Percentiles rank a stretch among this genome's conserved stretches.
phyloP scores from a whole-genome alignment of 2,113 vertebrate species.

The Psittacus erithacus region DNA sequence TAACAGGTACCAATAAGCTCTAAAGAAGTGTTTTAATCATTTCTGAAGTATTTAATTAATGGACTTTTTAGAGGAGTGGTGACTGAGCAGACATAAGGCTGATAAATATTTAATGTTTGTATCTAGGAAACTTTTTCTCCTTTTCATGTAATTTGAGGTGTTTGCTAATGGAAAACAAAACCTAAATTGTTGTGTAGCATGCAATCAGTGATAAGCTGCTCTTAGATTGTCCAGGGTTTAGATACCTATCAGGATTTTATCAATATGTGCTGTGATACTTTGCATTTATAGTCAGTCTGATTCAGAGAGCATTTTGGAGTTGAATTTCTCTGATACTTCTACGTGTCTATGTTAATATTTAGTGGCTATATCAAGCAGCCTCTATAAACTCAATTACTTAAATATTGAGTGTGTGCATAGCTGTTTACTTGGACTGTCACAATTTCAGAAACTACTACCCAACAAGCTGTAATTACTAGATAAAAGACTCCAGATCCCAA shows the following conservation, averaged over 20 bases:
- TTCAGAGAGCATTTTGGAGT: not conserved
- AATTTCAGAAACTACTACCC: not conserved
- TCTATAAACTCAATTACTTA: not conserved
- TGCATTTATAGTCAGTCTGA: not conserved
- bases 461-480: not conserved
- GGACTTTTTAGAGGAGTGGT: slow-evolving; percentile 16
- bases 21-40: slow-evolving; percentile 47
- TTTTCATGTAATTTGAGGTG: slow-evolving; percentile 47
- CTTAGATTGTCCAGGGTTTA: not conserved
- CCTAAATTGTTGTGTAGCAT: not conserved
- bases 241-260: not conserved
- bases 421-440: not conserved
- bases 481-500: not conserved
- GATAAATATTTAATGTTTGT: slow-evolving; percentile 56
- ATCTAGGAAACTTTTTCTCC: slow-evolving; percentile 35
- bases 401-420: not conserved
- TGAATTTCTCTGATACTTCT: not conserved
- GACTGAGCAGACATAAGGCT: slow-evolving; percentile 49
- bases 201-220: slow-evolving; percentile 8
- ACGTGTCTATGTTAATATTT: not conserved
- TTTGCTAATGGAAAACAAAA: slow-evolving; percentile 53
- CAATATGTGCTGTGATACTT: not conserved
- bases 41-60: slow-evolving; percentile 66
- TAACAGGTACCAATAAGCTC: slow-evolving; percentile 67
- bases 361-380: not conserved